Conservation (phyloP, 2,797 vertebrate genomes). For the Sebastes cheni region DNA sequence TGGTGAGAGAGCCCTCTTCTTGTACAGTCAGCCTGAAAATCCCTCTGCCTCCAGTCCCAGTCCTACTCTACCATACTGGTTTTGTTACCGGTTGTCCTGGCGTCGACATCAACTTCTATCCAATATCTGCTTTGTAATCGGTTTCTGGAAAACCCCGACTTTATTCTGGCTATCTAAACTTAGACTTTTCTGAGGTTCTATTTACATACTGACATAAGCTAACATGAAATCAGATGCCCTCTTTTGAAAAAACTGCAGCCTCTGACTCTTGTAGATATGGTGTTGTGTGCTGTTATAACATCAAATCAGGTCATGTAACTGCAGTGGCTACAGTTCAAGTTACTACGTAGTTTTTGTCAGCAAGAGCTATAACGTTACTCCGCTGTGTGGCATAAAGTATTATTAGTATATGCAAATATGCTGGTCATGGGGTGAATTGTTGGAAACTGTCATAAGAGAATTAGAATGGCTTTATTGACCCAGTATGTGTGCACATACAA, state of each 20-base stretch:
- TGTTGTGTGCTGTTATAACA: background rate
- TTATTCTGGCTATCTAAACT: background rate
- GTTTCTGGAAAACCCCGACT: background rate
- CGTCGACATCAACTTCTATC: background rate
- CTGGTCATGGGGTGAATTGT: too few relatives aligned
- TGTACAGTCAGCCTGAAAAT: background rate
- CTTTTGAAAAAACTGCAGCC: background rate
- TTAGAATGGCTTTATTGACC: too few relatives aligned
- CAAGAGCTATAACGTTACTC: too few relatives aligned
- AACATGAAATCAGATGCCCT: background rate
- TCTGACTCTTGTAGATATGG: background rate
- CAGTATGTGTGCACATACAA: too few relatives aligned
- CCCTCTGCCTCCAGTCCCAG: background rate
- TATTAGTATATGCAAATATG: too few relatives aligned
- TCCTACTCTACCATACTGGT: background rate
- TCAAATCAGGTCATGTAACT: background rate
- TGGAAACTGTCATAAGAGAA: too few relatives aligned
- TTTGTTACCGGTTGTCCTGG: background rate
- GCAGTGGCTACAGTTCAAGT: background rate
- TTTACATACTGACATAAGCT: background rate
- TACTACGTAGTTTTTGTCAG: too few relatives aligned
- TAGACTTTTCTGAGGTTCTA: background rate
- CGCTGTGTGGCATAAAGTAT: too few relatives aligned
- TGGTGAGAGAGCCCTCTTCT: background rate
- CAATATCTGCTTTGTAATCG: background rate